Evolutionary conservation across 1,140 invertebrate species (phyloP).

Genomic region (Ooceraea biroi): DNA sequence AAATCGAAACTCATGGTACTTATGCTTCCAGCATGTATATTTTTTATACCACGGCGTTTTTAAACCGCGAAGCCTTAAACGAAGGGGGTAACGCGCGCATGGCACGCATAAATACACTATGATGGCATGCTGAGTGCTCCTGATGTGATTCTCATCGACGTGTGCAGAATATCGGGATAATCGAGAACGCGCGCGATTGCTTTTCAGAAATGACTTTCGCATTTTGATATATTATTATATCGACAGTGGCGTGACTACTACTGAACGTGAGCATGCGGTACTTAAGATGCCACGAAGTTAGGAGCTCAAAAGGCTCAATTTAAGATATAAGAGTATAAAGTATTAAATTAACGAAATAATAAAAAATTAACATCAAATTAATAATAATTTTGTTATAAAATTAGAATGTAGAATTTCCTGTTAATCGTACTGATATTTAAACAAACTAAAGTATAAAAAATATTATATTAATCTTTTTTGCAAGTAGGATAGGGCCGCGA

Average conservation of each 20-base stretch:
- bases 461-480: conserved; percentile 2
- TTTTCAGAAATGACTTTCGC: conserved; percentile 12
- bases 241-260: neutral
- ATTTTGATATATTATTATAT: neutral
- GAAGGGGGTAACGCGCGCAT: neutral
- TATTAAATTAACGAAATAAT: neutral
- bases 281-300: neutral
- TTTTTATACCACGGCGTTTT: conserved; percentile 79
- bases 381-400: neutral
- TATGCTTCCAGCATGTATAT: conserved; percentile 80
- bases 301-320: neutral
- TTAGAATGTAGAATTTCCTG: neutral
- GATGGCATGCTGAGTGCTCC: neutral
- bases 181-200: neutral
- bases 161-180: neutral
- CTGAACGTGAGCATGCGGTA: neutral
- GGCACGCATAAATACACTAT: neutral
- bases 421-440: neutral
- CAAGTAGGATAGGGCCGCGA: neutral
- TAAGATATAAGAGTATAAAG: neutral
- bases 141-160: neutral
- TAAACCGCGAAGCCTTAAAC: conserved; percentile 40
- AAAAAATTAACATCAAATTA: too few species aligned
- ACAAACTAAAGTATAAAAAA: neutral
- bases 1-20: conserved; percentile 72